Base-by-base conservation (phyloP, 1,140 invertebrate species). In the Drosophila ficusphila region DNA sequence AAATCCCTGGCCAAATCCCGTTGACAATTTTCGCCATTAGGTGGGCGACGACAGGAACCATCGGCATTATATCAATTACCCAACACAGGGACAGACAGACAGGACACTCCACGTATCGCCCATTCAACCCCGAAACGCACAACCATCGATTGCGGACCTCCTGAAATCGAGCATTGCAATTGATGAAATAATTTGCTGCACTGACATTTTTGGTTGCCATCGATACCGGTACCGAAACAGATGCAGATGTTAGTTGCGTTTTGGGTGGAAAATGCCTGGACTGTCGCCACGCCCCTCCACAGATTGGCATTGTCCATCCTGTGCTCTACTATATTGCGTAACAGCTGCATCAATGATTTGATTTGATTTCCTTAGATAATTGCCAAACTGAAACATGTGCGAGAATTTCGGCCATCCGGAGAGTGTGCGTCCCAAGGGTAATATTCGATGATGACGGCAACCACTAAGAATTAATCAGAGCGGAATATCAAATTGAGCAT, bases 41-140 rank as follows among this genome's bases (percentile, higher is more conserved):
- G 68, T 88, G 81, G 81, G 81, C 62, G 76, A 86, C 61, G 49
- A 73, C 46, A 72, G 69, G 38, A 23, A 42, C 56, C 57, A 61
- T 61, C 42, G 77, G 71, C 82, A 88, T 88, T 88, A 88, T 88
- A 88, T 88, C 82, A 88, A 88, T 88, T 88, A 88, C 82, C 86
- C 82, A 72, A 60, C 62, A 61, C 54, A n/a, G 69, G 68, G 48
- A 70, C 41, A 36, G 38, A n/a, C n/a, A n/a, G 12, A 23, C 9
- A n/a, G 4, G 4, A 8, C 16, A 25, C 14, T 14, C n/a, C 33
- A 16, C 27, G 19, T 16, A 18, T 34, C 31, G 18, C 54, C 31
- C 14, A 25, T 27, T 14, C 56, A 60, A 47, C 44, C 44, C 44
- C 25, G 18, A 47, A 16, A n/a, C 44, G 8, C 25, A 27, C n/a